These are phyloP conservation scores for Willisornis vidua DNA, from an alignment of 2,113 vertebrate genomes.

Conservation along the genomic window DNA sequence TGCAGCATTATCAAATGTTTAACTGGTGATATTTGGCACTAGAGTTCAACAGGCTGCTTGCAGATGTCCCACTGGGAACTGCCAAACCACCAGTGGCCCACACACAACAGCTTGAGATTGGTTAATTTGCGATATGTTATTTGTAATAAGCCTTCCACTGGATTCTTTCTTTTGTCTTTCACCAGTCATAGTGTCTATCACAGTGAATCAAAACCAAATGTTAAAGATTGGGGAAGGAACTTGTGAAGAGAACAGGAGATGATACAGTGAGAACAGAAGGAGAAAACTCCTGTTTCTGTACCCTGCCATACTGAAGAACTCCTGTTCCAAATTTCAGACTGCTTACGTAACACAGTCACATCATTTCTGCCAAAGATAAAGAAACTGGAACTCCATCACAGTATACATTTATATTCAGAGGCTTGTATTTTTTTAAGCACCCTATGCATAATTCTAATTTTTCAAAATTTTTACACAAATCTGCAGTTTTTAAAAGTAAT, in stretches of 20 bases:
- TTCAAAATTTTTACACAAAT: background rate
- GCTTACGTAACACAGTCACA: background rate
- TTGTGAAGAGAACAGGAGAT: background rate
- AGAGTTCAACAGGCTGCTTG: background rate
- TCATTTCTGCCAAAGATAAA: background rate
- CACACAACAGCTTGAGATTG: background rate
- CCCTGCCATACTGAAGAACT: background rate
- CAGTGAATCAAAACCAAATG: slow-evolving; percentile 23
- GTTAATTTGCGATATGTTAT: background rate
- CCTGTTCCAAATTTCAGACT: background rate
- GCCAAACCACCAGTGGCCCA: background rate
- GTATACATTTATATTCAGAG: background rate
- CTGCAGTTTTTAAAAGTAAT: background rate
- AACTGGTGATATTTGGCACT: background rate
- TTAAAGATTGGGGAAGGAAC: background rate
- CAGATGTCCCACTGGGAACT: background rate
- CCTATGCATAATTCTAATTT: background rate
- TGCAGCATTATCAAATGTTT: background rate
- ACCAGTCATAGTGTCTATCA: background rate
- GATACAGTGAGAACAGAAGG: background rate
- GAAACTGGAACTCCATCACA: background rate
- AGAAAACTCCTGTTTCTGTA: background rate
- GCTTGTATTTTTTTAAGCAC: background rate
- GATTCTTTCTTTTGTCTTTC: slow-evolving; percentile 25
- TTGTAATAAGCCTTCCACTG: background rate